Conservation (phyloP, 2,113 vertebrate species). For the Cynoglossus semilaevis region DNA sequence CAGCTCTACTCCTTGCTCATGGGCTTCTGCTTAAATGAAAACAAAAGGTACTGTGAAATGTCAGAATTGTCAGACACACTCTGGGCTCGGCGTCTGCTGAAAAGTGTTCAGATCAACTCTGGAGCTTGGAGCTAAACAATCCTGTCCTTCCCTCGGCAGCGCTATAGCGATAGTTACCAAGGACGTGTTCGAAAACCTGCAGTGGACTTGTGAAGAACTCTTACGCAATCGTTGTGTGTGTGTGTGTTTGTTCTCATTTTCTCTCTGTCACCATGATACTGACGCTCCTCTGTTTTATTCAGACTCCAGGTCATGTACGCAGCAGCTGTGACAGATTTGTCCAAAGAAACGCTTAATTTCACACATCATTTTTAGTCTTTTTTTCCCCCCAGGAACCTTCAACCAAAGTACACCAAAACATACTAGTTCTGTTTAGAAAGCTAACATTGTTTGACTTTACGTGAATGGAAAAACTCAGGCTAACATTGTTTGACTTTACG, state of each 20-base stretch:
- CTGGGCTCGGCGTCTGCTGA: neutral
- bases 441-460: too few relatives aligned
- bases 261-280: conserved; percentile 8
- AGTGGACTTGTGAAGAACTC: conserved; percentile 27
- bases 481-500: too few relatives aligned
- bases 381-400: too few relatives aligned
- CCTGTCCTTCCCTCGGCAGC: conserved; percentile 29
- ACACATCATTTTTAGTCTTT: too few relatives aligned
- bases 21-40: conserved; percentile 2
- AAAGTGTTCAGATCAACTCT: neutral
- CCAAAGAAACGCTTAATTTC: too few relatives aligned
- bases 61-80: neutral
- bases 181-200: conserved; percentile 41
- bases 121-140: conserved; percentile 39
- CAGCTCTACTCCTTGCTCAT: neutral
- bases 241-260: conserved; percentile 5
- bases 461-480: too few relatives aligned
- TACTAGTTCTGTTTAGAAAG: too few relatives aligned
- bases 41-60: neutral
- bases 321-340: too few relatives aligned
- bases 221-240: conserved; percentile 42
- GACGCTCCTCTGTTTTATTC: conserved; percentile 3
- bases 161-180: conserved; percentile 61
- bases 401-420: too few relatives aligned
- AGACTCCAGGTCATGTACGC: neutral